Conservation (phyloP, 2,113 vertebrate genomes). For the Oophaga pumilio region DNA sequence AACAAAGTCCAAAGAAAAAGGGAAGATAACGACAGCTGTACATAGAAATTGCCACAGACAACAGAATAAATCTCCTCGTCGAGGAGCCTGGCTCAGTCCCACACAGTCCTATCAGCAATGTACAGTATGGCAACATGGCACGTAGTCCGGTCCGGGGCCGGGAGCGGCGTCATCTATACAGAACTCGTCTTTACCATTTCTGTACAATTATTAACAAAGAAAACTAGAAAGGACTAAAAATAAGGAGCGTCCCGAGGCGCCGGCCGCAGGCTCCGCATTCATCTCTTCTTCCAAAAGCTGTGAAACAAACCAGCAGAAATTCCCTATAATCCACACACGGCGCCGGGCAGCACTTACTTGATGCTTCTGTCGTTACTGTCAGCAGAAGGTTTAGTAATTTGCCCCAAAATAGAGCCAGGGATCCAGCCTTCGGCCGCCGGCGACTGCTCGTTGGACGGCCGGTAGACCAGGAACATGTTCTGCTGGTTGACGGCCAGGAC, state of each 20-base stretch:
- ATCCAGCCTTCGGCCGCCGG: constrained; percentile 98
- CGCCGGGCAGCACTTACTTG: constrained; percentile 93
- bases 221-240: background rate
- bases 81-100: constrained; percentile 80
- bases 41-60: constrained; percentile 90
- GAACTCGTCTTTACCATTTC: constrained; percentile 70
- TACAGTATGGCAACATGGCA: constrained; percentile 76
- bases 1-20: constrained; percentile 60
- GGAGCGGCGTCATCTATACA: constrained; percentile 64
- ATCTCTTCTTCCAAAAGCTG: constrained; percentile 72
- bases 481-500: constrained; percentile 95
- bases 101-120: constrained; percentile 74
- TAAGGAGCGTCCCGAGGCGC: constrained; percentile 62
- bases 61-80: constrained; percentile 82
- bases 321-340: constrained; percentile 77
- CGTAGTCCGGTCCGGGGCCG: constrained; percentile 82
- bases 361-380: constrained; percentile 91
- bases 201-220: constrained; percentile 55
- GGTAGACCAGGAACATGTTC: constrained; percentile 97
- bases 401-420: constrained; percentile 87
- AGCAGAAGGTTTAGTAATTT: constrained; percentile 80
- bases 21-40: constrained; percentile 79
- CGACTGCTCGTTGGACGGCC: constrained; percentile 86
- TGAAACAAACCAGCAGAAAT: constrained; percentile 64
- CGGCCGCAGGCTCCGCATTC: constrained; percentile 67